Base-by-base conservation (phyloP, 2,797 vertebrate genomes). In the Galagoides demidoff region DNA sequence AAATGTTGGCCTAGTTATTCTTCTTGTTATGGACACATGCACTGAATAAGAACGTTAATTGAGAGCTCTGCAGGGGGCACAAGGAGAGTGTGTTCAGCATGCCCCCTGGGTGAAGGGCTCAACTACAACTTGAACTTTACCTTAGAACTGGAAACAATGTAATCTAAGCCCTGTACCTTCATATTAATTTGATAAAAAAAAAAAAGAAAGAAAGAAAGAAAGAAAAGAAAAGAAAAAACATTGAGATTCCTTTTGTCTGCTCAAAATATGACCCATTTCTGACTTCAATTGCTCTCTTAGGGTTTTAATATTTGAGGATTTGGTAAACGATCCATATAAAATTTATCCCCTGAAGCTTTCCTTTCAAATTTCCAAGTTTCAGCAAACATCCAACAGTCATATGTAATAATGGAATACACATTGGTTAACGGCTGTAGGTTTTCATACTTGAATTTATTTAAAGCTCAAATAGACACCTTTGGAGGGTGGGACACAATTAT, bases 231-330 rank as follows among this genome's bases (percentile, higher is more conserved):
- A 43, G 39, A 43, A 49, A 49, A 11, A 49, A 70, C 61, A 31
- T 57, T 76, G 85, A 89, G 17, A 63, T 45, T 66, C 31, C 20
- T 89, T 90, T 66, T 74, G 23, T 89, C 39, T 74, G 68, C 27
- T 81, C 59, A 95, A 79, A 70, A 79, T 68, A 84, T 2, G 39
- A 90, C 5, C 11, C 59, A 63, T 37, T 27, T 94, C 66, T 77
- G 88, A 86, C n/a, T 92, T 68, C 43, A 59, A 55, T 82, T 25
- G 27, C 3, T 61, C 13, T 31, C 16, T 61, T 29, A 17, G 4
- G 1, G 8, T 78, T 52, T 86, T 95, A 71, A 66, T 25, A 85
- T 63, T 95, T 95, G 45, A 94, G 39, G 25, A 16, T 77, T 83
- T 89, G 37, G 14, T 34, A 85, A 77, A 85, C 20, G 92, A 77